phyloP scores from a whole-genome alignment of 2,113 vertebrate species.

The Hemicordylus capensis region DNA sequence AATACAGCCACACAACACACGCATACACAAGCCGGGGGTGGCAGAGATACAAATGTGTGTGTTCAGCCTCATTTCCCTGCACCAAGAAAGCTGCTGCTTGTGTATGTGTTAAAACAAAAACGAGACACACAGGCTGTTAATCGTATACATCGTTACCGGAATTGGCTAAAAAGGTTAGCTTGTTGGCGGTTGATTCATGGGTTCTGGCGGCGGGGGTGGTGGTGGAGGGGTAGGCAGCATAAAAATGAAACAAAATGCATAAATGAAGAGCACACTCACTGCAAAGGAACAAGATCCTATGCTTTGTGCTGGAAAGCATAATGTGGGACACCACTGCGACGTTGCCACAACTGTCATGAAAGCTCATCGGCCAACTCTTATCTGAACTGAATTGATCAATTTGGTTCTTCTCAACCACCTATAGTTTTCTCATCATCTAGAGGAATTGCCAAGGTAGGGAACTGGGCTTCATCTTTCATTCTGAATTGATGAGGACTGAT shows the following conservation, averaged over 20 bases:
- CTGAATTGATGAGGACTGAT: background rate
- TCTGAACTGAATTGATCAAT: conserved; percentile 11
- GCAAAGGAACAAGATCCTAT: background rate
- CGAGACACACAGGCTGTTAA: conserved; percentile 47
- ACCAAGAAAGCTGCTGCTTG: conserved; percentile 31
- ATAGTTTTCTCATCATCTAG: conserved; percentile 26
- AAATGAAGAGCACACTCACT: background rate
- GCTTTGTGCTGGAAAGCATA: background rate
- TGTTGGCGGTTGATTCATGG: conserved; percentile 52
- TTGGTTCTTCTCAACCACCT: background rate
- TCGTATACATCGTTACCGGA: conserved; percentile 50
- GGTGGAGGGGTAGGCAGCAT: conserved; percentile 21
- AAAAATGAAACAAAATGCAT: background rate
- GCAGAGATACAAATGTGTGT: background rate
- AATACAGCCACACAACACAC: background rate
- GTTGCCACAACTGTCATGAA: conserved; percentile 11
- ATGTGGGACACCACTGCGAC: conserved; percentile 18
- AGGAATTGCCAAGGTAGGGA: conserved; percentile 38
- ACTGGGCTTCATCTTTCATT: conserved; percentile 3
- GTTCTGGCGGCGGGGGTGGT: too few relatives aligned
- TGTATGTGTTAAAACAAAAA: rapidly evolving
- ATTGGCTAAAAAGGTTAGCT: conserved; percentile 57
- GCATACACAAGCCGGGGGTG: background rate
- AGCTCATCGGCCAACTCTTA: background rate
- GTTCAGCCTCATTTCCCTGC: conserved; percentile 45